Evolutionary conservation across 2,113 vertebrate genomes (phyloP).

Genomic region (Larimichthys crocea): DNA sequence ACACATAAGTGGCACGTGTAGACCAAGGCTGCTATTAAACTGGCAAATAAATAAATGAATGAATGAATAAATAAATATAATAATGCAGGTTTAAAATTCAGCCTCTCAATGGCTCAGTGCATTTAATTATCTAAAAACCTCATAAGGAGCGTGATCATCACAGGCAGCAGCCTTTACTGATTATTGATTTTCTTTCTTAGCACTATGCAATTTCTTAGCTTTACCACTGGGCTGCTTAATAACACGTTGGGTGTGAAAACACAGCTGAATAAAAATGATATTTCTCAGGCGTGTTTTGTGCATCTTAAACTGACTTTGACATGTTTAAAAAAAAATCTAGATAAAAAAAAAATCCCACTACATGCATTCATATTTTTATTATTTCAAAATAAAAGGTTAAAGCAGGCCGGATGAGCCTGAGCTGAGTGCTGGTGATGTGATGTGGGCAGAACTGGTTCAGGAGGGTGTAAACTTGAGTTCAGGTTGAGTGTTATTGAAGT

Average conservation of each 20-base stretch:
- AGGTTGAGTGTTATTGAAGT: conserved; percentile 70
- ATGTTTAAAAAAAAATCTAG: background rate
- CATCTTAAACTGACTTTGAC: background rate
- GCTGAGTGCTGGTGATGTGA: conserved; percentile 13
- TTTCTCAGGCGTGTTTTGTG: background rate
- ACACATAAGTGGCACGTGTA: conserved; percentile 44
- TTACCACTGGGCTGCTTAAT: conserved; percentile 50
- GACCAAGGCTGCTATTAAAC: conserved; percentile 55
- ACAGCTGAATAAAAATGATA: conserved; percentile 4
- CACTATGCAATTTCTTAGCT: conserved; percentile 48
- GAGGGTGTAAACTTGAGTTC: conserved; percentile 56
- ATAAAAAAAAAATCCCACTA: background rate
- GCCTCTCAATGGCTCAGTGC: conserved; percentile 65
- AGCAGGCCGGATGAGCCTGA: conserved; percentile 3
- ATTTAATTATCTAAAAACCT: conserved; percentile 75
- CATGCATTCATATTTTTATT: background rate
- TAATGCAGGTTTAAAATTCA: conserved; percentile 38
- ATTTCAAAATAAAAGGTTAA: too few relatives aligned
- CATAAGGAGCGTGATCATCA: conserved; percentile 69
- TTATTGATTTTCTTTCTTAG: conserved; percentile 53
- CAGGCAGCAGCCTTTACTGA: conserved; percentile 50
- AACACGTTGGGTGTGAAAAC: conserved; percentile 25
- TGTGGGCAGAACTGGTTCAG: conserved; percentile 37
- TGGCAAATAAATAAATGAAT: background rate
- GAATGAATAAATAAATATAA: conserved; percentile 14